These are phyloP conservation scores for Thysanoteuthis rhombus DNA, from an alignment of 2,888 invertebrate species.

Conservation along the genomic window DNA sequence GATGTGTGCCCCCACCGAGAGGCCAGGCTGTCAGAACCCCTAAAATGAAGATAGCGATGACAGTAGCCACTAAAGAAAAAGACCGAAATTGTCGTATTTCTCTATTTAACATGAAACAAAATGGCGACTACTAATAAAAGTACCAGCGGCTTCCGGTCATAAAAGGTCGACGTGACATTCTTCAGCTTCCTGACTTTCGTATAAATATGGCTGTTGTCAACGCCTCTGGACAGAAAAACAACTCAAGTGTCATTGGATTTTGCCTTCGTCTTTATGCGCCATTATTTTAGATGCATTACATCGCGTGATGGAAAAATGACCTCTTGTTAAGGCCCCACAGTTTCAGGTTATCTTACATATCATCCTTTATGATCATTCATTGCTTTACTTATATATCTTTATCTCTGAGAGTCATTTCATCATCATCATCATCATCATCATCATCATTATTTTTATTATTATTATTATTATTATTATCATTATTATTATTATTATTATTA, in stretches of 20 bases:
- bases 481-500: no score
- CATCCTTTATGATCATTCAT: no score
- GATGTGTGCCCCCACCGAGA: background rate
- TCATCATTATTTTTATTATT: no score
- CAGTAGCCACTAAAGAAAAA: background rate
- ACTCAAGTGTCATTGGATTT: background rate
- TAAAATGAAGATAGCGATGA: background rate
- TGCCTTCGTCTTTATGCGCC: background rate
- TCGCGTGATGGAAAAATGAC: no score
- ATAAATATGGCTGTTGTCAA: background rate
- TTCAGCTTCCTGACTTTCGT: no score
- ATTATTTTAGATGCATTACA: background rate
- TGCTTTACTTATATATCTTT: no score
- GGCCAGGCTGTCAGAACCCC: background rate
- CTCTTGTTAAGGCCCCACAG: background rate
- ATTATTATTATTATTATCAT: no score
- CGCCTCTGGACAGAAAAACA: background rate
- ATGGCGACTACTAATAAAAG: background rate
- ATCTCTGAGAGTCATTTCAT: no score
- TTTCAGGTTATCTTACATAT: background rate
- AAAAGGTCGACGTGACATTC: background rate
- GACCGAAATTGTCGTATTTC: no score
- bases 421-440: no score
- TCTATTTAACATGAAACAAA: background rate
- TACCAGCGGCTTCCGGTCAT: background rate